These are phyloP conservation scores for Talpa occidentalis DNA, from an alignment of 2,113 vertebrate genomes.

Conservation along the genomic window DNA sequence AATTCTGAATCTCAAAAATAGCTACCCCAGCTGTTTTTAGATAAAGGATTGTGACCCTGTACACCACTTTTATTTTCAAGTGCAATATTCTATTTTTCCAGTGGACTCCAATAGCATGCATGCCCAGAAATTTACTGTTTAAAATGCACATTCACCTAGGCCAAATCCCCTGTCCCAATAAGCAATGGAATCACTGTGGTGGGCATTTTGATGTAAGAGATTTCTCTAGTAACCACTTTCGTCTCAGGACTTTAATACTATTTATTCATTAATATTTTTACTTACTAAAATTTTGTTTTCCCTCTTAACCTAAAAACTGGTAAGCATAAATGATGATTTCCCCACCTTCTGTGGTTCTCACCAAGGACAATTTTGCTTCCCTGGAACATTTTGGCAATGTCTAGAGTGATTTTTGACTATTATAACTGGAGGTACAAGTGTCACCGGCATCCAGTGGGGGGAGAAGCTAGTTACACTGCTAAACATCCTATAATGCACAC, in stretches of 20 bases:
- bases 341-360: background rate
- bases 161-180: background rate
- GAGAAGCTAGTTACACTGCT: background rate
- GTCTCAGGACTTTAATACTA: background rate
- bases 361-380: background rate
- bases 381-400: background rate
- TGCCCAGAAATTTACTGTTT: background rate
- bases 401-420: background rate
- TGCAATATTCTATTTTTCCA: background rate
- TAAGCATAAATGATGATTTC: slow-evolving; percentile 2
- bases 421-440: background rate
- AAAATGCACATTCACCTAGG: background rate
- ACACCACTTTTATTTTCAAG: slow-evolving; percentile 11
- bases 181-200: background rate
- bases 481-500: background rate
- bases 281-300: background rate
- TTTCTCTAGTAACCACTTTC: background rate
- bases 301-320: slow-evolving; percentile 37
- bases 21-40: background rate
- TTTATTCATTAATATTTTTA: slow-evolving; percentile 27
- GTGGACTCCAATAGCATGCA: background rate
- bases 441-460: background rate
- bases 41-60: background rate
- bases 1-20: slow-evolving; percentile 17
- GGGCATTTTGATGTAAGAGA: background rate